phyloP scores from a whole-genome alignment of 1,140 invertebrate species.

The Caenorhabditis inopinata region DNA sequence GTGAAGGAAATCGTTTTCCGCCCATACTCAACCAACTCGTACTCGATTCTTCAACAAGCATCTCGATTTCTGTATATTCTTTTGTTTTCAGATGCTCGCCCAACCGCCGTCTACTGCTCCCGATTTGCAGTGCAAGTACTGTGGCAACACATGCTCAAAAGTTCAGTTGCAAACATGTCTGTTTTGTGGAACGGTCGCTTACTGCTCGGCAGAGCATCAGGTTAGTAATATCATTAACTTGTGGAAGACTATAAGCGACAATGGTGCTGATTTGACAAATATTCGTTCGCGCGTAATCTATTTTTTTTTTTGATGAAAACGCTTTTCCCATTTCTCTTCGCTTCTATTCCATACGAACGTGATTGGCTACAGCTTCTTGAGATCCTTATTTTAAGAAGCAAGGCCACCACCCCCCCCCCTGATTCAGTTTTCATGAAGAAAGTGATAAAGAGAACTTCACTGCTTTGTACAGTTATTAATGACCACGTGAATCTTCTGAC shows the following conservation, averaged over 20 bases:
- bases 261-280: background rate
- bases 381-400: too few relatives aligned
- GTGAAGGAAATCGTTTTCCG: too few relatives aligned
- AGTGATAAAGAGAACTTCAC: too few relatives aligned
- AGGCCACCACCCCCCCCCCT: too few relatives aligned
- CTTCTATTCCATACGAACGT: too few relatives aligned
- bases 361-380: too few relatives aligned
- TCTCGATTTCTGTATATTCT: too few relatives aligned
- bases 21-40: too few relatives aligned
- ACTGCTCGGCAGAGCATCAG: slow-evolving; percentile 18
- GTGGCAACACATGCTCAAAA: background rate
- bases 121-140: background rate
- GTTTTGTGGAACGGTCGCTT: slow-evolving; percentile 4
- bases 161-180: slow-evolving; percentile 1
- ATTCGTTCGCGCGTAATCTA: background rate
- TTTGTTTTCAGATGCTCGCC: background rate
- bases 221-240: background rate
- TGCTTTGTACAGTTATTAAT: too few relatives aligned
- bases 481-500: background rate
- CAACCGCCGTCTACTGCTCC: background rate
- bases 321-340: too few relatives aligned
- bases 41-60: too few relatives aligned
- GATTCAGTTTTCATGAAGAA: too few relatives aligned
- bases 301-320: background rate
- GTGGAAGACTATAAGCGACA: background rate